Conservation (phyloP, 2,797 vertebrate genomes). For the Mycteria americana region DNA sequence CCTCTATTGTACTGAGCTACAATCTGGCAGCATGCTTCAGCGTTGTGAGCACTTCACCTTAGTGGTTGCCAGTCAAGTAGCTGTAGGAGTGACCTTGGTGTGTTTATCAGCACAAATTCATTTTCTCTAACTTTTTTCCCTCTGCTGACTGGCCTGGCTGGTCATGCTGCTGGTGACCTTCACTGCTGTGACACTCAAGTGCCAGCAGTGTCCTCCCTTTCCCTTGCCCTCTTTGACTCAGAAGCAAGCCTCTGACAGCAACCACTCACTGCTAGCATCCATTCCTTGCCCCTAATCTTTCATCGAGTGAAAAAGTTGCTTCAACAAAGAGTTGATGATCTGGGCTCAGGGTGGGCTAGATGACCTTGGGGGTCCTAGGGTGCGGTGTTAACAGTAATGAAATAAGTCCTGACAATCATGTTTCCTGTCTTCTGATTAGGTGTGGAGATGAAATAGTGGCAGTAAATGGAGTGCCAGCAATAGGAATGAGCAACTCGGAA, state of each 20-base stretch:
- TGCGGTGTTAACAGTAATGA: no score
- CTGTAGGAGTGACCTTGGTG: neutral
- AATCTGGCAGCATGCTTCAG: rapidly evolving
- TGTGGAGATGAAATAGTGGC: conserved; percentile 95
- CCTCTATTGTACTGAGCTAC: neutral
- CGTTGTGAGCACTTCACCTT: neutral
- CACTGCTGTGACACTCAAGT: neutral
- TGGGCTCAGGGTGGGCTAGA: neutral
- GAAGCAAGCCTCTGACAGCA: neutral
- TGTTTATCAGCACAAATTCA: neutral
- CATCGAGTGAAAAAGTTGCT: neutral
- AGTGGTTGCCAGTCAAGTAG: neutral
- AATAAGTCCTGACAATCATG: neutral
- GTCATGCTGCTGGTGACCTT: neutral
- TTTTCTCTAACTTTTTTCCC: neutral
- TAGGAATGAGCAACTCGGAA: conserved; percentile 92
- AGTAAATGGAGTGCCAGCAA: conserved; percentile 87
- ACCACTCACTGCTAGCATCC: neutral
- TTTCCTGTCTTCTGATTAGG: conserved; percentile 60
- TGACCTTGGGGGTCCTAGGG: neutral
- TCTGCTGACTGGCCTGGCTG: neutral
- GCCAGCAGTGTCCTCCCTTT: neutral
- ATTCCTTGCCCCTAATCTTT: neutral
- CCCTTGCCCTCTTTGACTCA: neutral
- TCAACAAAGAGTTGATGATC: neutral